Percentiles rank a stretch among this genome's conserved stretches.
Conservation (phyloP, 2,797 vertebrate species). For the Otolemur crassicaudatus region DNA sequence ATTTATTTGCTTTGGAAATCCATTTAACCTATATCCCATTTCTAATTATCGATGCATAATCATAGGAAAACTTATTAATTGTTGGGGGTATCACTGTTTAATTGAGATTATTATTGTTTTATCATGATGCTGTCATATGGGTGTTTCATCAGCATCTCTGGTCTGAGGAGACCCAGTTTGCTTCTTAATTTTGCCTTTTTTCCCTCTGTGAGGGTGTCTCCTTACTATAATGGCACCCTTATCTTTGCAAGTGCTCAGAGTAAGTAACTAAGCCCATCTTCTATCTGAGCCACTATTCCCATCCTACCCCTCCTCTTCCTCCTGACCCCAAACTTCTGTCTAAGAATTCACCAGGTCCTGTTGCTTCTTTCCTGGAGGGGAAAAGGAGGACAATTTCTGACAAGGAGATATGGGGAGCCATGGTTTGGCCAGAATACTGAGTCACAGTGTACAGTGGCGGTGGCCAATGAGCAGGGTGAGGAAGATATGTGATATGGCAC, state of each 20-base stretch:
- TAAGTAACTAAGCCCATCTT: not conserved
- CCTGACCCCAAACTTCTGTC: not conserved
- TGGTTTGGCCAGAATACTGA: not conserved
- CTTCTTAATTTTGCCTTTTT: not conserved
- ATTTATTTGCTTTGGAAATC: slow-evolving; percentile 20
- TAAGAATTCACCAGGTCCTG: not conserved
- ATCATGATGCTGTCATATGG: not conserved
- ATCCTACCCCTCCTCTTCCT: not conserved
- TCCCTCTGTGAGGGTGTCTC: not conserved
- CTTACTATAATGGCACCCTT: not conserved
- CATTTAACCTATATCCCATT: not conserved
- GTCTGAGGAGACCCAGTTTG: not conserved
- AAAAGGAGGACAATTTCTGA: not conserved
- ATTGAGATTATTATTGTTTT: not conserved
- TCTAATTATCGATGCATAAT: not conserved
- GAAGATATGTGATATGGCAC: not conserved
- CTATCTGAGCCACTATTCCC: not conserved
- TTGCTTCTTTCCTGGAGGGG: not conserved
- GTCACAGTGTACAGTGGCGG: not conserved
- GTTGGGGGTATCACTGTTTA: not conserved
- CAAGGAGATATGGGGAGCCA: not conserved
- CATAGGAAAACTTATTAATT: not conserved
- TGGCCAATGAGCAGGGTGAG: not conserved
- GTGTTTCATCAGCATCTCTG: not conserved
- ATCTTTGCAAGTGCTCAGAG: not conserved